phyloP scores from a whole-genome alignment of 1,140 invertebrate species.

The Drosophila rhopaloa region DNA sequence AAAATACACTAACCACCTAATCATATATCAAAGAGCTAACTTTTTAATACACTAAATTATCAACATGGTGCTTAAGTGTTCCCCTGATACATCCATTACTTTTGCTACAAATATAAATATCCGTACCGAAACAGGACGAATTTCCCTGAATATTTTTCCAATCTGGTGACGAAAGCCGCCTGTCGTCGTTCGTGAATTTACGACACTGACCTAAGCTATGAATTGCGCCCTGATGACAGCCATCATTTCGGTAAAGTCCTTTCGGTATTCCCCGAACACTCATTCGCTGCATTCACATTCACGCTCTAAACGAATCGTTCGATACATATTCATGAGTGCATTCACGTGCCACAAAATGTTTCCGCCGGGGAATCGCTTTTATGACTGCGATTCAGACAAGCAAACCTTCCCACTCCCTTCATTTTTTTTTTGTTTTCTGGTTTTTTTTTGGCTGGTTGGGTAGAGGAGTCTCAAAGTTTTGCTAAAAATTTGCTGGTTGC shows the following conservation, averaged over 20 bases:
- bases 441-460: background rate
- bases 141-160: background rate
- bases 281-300: conserved; percentile 28
- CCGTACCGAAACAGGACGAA: background rate
- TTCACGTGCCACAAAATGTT: conserved; percentile 30
- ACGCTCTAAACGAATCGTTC: conserved; percentile 16
- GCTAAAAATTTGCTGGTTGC: conserved; percentile 55
- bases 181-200: background rate
- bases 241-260: background rate
- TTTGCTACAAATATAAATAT: background rate
- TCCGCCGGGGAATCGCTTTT: conserved; percentile 32
- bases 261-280: conserved; percentile 12
- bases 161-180: background rate
- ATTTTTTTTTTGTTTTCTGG: conserved; percentile 1
- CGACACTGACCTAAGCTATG: conserved; percentile 5
- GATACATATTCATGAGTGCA: conserved; percentile 54
- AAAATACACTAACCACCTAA: no score
- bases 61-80: no score
- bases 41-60: no score
- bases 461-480: conserved; percentile 45
- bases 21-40: no score
- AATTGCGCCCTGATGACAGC: conserved; percentile 4
- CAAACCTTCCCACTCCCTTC: background rate
- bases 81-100: no score
- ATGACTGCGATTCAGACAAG: conserved; percentile 7